phyloP scores from a whole-genome alignment of 2,888 invertebrate species.

The Cryptus viduatorius region DNA sequence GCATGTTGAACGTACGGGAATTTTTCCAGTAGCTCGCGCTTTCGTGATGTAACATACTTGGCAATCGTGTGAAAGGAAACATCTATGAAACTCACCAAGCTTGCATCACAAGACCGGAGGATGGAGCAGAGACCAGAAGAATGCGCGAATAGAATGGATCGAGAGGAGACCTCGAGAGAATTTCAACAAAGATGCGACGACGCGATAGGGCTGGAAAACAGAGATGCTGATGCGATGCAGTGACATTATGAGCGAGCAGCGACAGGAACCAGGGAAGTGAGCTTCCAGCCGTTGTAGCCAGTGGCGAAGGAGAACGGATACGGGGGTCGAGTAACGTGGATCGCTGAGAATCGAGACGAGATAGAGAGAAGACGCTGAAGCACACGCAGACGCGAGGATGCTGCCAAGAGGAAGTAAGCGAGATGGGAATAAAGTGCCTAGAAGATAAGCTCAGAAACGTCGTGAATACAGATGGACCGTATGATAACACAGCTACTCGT shows the following conservation, averaged over 20 bases:
- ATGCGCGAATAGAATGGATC: constrained; percentile 17
- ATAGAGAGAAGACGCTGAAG: constrained; percentile 60
- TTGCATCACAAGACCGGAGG: constrained; percentile 39
- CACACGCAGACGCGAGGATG: constrained; percentile 42
- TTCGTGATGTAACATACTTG: not conserved
- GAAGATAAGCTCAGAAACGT: constrained; percentile 79
- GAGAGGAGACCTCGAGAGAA: constrained; percentile 53
- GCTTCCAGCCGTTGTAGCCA: constrained; percentile 59
- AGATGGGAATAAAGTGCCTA: constrained; percentile 70
- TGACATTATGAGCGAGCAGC: constrained; percentile 76
- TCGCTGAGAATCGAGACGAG: constrained; percentile 39
- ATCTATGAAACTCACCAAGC: constrained; percentile 24
- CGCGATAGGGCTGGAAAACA: constrained; percentile 77
- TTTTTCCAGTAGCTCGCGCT: not conserved
- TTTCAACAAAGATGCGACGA: constrained; percentile 74
- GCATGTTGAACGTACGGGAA: constrained; percentile 14
- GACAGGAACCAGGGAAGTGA: constrained; percentile 71
- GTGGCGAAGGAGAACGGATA: constrained; percentile 14
- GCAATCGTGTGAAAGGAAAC: constrained; percentile 1
- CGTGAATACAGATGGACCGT: constrained; percentile 83
- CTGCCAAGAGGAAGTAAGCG: constrained; percentile 59
- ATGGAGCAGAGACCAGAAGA: constrained; percentile 12
- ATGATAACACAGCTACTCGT: constrained; percentile 77
- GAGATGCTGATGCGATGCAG: constrained; percentile 82
- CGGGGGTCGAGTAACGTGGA: constrained; percentile 35